phyloP scores from a whole-genome alignment of 1,140 invertebrate genomes.

The Drosophila serrata region DNA sequence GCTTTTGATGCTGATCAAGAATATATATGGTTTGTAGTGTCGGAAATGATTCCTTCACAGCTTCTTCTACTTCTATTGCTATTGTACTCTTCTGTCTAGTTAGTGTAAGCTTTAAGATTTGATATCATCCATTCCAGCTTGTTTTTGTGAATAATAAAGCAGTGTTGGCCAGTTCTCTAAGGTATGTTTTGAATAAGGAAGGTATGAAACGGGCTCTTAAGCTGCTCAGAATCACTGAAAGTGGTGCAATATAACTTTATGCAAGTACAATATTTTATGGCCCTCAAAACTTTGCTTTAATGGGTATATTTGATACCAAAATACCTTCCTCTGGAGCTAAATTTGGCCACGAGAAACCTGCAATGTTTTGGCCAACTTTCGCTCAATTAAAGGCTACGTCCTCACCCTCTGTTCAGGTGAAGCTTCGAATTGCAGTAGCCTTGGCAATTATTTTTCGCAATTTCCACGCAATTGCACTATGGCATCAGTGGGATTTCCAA shows the following conservation, averaged over 20 bases:
- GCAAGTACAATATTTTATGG: background rate
- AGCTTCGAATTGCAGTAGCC: slow-evolving; percentile 4
- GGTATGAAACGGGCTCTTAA: too few relatives aligned
- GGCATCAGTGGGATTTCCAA: slow-evolving; percentile 19
- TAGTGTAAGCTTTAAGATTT: slow-evolving; percentile 22
- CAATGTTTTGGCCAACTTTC: slow-evolving; percentile 10
- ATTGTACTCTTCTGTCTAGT: slow-evolving; percentile 24
- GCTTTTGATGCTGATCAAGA: too few relatives aligned
- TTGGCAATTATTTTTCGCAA: slow-evolving; percentile 34
- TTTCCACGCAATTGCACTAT: slow-evolving; percentile 44
- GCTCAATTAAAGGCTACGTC: slow-evolving; percentile 9
- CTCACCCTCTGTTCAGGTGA: background rate
- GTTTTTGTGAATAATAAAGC: slow-evolving; percentile 30
- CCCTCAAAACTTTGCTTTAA: background rate
- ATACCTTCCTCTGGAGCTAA: background rate
- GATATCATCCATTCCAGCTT: slow-evolving; percentile 20
- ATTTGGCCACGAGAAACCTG: background rate
- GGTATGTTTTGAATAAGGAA: too few relatives aligned
- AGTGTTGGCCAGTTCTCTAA: background rate
- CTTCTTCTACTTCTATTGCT: background rate
- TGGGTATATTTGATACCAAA: background rate
- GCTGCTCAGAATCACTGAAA: too few relatives aligned
- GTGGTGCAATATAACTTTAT: too few relatives aligned
- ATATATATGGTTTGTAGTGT: too few relatives aligned
- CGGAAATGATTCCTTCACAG: too few relatives aligned